These are phyloP conservation scores for Neodiprion pinetum DNA, from an alignment of 1,140 invertebrate genomes.

Conservation along the genomic window DNA sequence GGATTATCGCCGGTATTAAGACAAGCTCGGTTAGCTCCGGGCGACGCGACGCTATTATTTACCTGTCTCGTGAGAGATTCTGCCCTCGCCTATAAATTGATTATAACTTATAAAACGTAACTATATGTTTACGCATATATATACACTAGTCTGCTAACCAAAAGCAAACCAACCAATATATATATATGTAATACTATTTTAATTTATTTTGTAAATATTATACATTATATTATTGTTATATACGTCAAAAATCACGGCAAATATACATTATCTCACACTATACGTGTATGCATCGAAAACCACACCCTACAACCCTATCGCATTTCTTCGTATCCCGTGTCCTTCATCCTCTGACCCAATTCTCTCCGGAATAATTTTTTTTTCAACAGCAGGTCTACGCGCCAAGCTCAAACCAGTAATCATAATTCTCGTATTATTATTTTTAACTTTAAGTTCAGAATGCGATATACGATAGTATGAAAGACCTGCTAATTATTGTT, in stretches of 20 bases:
- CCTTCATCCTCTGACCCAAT: background rate
- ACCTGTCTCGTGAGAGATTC: conserved; percentile 28
- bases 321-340: background rate
- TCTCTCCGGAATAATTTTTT: conserved; percentile 13
- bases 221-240: conserved; percentile 42
- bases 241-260: conserved; percentile 36
- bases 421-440: background rate
- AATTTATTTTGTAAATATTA: conserved; percentile 54
- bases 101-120: background rate
- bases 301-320: conserved; percentile 5
- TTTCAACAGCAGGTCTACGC: background rate
- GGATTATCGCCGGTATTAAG: conserved; percentile 3
- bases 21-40: conserved; percentile 15
- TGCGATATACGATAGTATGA: too few relatives aligned
- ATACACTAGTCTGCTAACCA: conserved; percentile 34
- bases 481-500: too few relatives aligned
- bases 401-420: background rate
- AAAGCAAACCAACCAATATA: conserved; percentile 29
- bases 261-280: conserved; percentile 44
- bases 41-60: conserved; percentile 26
- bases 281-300: background rate
- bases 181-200: conserved; percentile 25
- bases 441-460: background rate
- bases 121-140: conserved; percentile 23
- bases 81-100: conserved; percentile 26